A percentile compares a stretch with the other conserved stretches of the same genome.
These are phyloP conservation scores for Pinctada fucata DNA, from an alignment of 2,888 invertebrate species.

Conservation along the genomic window DNA sequence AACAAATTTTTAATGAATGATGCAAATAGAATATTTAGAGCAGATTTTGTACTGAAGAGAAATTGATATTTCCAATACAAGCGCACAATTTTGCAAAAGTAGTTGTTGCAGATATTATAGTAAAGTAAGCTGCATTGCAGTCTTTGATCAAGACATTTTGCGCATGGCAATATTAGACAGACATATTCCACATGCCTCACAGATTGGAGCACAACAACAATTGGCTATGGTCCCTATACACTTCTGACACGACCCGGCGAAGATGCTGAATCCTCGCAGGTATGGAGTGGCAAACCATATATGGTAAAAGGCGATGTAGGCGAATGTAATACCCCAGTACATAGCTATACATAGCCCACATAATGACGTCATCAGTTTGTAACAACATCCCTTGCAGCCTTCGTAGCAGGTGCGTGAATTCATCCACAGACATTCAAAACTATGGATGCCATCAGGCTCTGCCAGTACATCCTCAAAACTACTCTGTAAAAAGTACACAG, in stretches of 20 bases:
- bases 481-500: conserved; percentile 45
- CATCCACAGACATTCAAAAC: conserved; percentile 84
- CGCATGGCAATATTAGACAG: neutral
- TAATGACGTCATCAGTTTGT: neutral
- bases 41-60: too few species aligned
- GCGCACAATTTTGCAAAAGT: too few species aligned
- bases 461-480: conserved; percentile 66
- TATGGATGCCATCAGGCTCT: conserved; percentile 65
- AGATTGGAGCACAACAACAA: neutral
- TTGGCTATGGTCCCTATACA: neutral
- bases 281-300: neutral
- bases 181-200: neutral
- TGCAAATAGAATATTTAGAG: too few species aligned
- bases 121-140: too few species aligned
- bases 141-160: neutral
- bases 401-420: conserved; percentile 80
- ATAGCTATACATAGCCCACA: neutral
- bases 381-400: neutral
- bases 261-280: neutral
- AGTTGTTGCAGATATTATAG: too few species aligned
- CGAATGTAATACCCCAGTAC: neutral
- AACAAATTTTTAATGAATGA: too few species aligned
- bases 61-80: too few species aligned
- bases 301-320: neutral
- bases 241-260: neutral